Conservation (phyloP, 2,113 vertebrate genomes). For the Crotalus tigris region DNA sequence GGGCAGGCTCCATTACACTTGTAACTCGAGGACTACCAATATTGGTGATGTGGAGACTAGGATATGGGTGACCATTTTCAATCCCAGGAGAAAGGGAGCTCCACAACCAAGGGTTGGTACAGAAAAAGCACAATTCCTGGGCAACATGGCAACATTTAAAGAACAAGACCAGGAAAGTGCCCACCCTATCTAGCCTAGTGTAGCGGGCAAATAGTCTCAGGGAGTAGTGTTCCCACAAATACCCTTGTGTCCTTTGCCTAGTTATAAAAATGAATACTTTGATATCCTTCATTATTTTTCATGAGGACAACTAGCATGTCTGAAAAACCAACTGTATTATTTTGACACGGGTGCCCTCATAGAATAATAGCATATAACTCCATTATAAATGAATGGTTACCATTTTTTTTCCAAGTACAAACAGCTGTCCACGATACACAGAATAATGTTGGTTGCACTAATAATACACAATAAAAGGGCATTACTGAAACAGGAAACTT, state of each 20-base stretch:
- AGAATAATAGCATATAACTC: background rate
- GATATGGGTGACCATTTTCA: background rate
- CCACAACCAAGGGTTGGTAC: background rate
- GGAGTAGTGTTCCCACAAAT: background rate
- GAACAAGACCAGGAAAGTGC: background rate
- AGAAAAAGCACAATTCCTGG: background rate
- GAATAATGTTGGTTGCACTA: background rate
- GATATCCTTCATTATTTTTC: background rate
- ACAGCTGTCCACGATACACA: background rate
- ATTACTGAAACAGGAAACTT: slow-evolving; percentile 15
- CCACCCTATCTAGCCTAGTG: background rate
- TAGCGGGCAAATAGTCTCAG: background rate
- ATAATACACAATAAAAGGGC: slow-evolving; percentile 12
- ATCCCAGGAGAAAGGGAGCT: background rate
- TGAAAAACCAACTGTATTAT: background rate
- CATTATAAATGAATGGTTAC: background rate
- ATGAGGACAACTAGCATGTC: background rate
- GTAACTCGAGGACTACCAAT: too few relatives aligned
- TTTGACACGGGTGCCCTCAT: background rate
- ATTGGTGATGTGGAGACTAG: background rate
- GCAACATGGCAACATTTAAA: background rate
- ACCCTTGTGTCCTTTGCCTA: background rate
- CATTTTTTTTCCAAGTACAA: background rate
- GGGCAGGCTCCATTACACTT: too few relatives aligned
- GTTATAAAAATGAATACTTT: background rate